Evolutionary conservation across 2,888 invertebrate genomes (phyloP).

Genomic region (Epinotia demarniana): DNA sequence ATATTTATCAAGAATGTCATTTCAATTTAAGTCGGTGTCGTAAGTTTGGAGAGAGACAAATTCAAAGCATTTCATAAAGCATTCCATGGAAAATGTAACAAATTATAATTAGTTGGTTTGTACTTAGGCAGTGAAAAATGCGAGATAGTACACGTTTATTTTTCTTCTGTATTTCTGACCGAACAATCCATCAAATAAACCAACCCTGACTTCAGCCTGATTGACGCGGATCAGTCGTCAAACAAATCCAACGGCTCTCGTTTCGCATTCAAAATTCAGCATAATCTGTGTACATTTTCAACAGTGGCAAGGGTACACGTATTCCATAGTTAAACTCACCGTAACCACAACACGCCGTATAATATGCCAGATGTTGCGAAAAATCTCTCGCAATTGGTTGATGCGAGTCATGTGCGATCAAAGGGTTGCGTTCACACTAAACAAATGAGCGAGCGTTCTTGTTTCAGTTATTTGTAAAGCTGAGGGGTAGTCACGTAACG

Average conservation of each 20-base stretch:
- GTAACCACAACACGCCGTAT: too few species aligned
- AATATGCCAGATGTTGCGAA: too few species aligned
- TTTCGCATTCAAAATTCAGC: slow-evolving; percentile 4
- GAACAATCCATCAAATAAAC: slow-evolving; percentile 23
- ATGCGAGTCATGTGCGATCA: too few species aligned
- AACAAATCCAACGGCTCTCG: slow-evolving; percentile 25
- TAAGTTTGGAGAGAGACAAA: too few species aligned
- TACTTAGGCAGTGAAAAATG: neutral
- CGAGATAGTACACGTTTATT: neutral
- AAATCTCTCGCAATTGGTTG: too few species aligned
- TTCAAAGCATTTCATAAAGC: neutral
- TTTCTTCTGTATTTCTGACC: neutral
- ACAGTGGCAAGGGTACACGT: neutral
- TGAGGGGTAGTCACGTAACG: too few species aligned
- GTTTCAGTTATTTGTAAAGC: too few species aligned
- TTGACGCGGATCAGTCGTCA: slow-evolving; percentile 25
- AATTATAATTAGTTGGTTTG: neutral
- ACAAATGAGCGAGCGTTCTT: too few species aligned
- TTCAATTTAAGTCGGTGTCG: too few species aligned
- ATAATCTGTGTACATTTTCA: neutral
- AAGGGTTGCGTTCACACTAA: too few species aligned
- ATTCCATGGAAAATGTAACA: neutral
- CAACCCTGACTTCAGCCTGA: slow-evolving; percentile 8
- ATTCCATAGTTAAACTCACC: too few species aligned
- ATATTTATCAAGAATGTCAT: too few species aligned